Evolutionary conservation across 2,888 invertebrate genomes (phyloP).

Genomic region (Dryobota labecula): DNA sequence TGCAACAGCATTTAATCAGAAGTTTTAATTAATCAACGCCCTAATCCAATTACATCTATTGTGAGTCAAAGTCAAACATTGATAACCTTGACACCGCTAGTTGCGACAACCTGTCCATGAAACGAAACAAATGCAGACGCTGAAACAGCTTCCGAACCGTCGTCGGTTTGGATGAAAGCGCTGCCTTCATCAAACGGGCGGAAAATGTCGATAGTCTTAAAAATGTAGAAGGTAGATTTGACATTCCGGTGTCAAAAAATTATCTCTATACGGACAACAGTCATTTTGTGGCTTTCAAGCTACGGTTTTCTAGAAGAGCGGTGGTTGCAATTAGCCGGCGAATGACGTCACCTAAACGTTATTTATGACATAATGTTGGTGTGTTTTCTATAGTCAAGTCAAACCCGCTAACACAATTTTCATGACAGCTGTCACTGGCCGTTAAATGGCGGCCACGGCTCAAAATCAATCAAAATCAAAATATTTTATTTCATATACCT

Average conservation of each 20-base stretch:
- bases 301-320: no score
- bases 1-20: constrained; percentile 43
- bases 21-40: constrained; percentile 51
- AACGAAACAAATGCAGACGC: constrained; percentile 26
- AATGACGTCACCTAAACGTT: no score
- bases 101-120: constrained; percentile 35
- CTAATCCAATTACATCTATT: constrained; percentile 46
- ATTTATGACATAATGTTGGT: no score
- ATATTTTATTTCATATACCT: no score
- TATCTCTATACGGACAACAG: background rate
- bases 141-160: constrained; percentile 1
- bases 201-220: background rate
- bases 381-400: no score
- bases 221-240: background rate
- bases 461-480: no score
- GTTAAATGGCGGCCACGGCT: no score
- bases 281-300: no score
- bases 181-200: background rate
- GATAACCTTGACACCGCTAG: constrained; percentile 44
- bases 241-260: background rate
- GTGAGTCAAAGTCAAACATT: constrained; percentile 47
- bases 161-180: no score
- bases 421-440: no score
- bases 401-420: no score
- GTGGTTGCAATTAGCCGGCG: no score